Conservation (phyloP, 2,797 vertebrate genomes). For the Acomys russatus region DNA sequence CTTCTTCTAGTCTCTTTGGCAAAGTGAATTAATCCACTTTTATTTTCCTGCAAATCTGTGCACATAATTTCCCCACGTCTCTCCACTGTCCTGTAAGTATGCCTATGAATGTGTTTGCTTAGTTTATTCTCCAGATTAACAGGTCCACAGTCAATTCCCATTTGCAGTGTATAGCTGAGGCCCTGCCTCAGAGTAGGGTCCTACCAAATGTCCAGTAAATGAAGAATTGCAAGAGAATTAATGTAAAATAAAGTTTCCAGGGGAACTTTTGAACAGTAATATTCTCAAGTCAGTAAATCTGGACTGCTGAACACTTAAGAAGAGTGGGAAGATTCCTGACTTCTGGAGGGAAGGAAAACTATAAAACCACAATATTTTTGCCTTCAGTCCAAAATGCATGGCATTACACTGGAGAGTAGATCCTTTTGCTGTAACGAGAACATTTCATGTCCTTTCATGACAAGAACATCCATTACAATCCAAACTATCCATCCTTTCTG, state of each 20-base stretch:
- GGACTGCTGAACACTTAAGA: not conserved
- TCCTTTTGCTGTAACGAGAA: constrained; percentile 15
- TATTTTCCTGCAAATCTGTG: not conserved
- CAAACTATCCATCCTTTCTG: constrained; percentile 1
- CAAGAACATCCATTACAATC: not conserved
- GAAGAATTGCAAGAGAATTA: constrained; percentile 46
- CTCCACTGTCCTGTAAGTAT: not conserved
- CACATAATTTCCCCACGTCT: not conserved
- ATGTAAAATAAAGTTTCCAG: constrained; percentile 46
- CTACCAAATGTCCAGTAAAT: not conserved
- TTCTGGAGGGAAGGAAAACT: not conserved
- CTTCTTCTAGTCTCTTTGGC: not conserved
- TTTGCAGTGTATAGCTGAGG: not conserved
- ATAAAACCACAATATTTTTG: not conserved
- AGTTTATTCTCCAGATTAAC: not conserved
- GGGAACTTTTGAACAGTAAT: constrained; percentile 36
- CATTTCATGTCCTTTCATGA: not conserved
- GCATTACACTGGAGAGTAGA: not conserved
- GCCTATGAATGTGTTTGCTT: constrained; percentile 15
- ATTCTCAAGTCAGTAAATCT: not conserved
- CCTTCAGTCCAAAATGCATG: not conserved
- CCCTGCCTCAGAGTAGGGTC: not conserved
- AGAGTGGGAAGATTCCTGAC: not conserved
- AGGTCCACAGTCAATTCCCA: constrained; percentile 12
- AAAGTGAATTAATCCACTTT: constrained; percentile 3